Evolutionary conservation across 2,888 invertebrate species (phyloP).

Genomic region (Rhingia rostrata): DNA sequence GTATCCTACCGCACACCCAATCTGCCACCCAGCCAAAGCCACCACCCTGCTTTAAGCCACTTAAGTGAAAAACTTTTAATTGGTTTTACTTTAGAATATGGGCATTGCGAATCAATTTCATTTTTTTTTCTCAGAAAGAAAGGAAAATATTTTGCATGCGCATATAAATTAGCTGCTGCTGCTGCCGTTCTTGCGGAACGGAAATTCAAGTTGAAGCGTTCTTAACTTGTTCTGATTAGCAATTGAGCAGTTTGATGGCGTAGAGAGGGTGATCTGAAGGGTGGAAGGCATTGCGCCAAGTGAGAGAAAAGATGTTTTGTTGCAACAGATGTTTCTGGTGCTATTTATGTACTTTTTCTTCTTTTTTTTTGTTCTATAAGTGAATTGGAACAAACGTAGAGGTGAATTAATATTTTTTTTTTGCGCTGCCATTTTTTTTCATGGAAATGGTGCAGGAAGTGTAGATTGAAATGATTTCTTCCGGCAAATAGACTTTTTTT

Average conservation of each 20-base stretch:
- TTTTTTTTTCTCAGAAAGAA: slow-evolving; percentile 6
- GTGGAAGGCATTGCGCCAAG: neutral
- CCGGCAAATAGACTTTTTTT: neutral
- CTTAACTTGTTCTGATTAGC: slow-evolving; percentile 68
- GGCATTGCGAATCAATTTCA: slow-evolving; percentile 66
- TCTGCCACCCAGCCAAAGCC: slow-evolving; percentile 10
- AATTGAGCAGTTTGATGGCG: slow-evolving; percentile 33
- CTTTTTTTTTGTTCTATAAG: neutral
- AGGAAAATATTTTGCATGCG: slow-evolving; percentile 61
- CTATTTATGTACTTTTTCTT: slow-evolving; percentile 27
- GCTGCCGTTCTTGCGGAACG: slow-evolving; percentile 50
- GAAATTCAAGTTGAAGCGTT: slow-evolving; percentile 63
- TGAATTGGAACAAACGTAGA: slow-evolving; percentile 1
- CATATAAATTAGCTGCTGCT: slow-evolving; percentile 66
- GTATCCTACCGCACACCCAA: slow-evolving; percentile 25
- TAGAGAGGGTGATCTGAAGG: slow-evolving; percentile 12
- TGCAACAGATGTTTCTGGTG: slow-evolving; percentile 54
- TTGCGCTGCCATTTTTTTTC: neutral
- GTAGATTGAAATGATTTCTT: slow-evolving; percentile 1
- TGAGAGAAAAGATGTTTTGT: slow-evolving; percentile 17
- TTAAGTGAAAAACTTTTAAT: slow-evolving; percentile 74
- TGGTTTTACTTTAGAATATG: slow-evolving; percentile 70
- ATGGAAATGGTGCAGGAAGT: slow-evolving; percentile 13
- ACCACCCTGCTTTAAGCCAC: slow-evolving; percentile 69
- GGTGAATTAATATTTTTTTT: neutral